Base-by-base conservation (phyloP, 2,113 vertebrate species). In the Tragulus kanchil region DNA sequence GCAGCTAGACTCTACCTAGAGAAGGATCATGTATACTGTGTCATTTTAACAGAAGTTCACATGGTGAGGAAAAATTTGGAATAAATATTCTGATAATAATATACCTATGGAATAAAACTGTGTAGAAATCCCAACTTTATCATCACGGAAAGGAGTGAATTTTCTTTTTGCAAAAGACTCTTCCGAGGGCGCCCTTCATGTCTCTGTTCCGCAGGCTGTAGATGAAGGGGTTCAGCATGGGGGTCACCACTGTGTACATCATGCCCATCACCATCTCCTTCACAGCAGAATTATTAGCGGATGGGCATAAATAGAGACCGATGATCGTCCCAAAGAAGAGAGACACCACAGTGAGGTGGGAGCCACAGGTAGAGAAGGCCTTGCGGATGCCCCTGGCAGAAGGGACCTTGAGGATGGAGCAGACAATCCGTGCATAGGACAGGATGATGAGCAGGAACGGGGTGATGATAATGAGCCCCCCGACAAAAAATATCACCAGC, bases 351-450 rank as follows among this genome's bases (percentile, higher is more conserved):
- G 90, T 78, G 19, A 98, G 83, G 83, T 98, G 98, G 4, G 98
- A 98, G 14, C 96, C 89, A 61, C 97, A 98, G 2, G 96, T 98
- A 28, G 98, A 98, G 48, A 98, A 98, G 1, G 93, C 97, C 19
- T 98, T 98, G 21, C 17, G 1, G 16, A 96, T 95, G 0, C 71
- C 88, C 8, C 16, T 52, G 15, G 69, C 9, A 42, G 95, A 97
- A n/a, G 94, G 92, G 11, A 92, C 86, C 45, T 94, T 97, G 31
- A 98, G 62, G 26, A 97, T 88, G 2, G 94, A 86, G 17, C 23
- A 93, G 31, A 97, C 11, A 16, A 98, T 98, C 3, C n/a, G 56
- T 6, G 71, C 23, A n/a, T 97, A 98, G 14, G 97, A 98, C 3
- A 2, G 4, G 1, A 98, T 36, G n/a, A 98, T 96, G 14, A 97